These are phyloP conservation scores for Apeira syringaria DNA, from an alignment of 2,888 invertebrate species.

Conservation along the genomic window DNA sequence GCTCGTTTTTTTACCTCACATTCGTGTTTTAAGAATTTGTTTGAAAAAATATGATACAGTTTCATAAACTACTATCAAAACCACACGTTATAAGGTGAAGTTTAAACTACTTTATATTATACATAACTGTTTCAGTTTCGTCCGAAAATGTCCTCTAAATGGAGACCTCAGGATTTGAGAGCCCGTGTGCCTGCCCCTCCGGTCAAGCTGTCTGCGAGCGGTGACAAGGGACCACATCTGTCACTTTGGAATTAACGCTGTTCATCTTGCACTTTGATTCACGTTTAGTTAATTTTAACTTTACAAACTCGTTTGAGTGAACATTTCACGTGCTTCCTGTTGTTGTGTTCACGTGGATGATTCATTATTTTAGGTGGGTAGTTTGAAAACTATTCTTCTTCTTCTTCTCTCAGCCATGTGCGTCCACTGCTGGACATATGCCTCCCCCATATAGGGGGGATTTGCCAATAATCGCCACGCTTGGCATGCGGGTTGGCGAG, in stretches of 20 bases:
- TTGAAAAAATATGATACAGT: background rate
- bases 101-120: background rate
- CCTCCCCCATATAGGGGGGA: too few relatives aligned
- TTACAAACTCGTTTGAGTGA: background rate
- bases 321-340: background rate
- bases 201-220: conserved; percentile 29
- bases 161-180: conserved; percentile 23
- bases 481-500: too few relatives aligned
- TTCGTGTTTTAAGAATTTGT: too few relatives aligned
- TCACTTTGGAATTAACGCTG: conserved; percentile 18
- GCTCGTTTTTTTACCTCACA: too few relatives aligned
- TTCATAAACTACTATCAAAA: too few relatives aligned
- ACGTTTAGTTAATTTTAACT: conserved; percentile 2
- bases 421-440: too few relatives aligned
- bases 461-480: too few relatives aligned
- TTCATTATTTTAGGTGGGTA: too few relatives aligned
- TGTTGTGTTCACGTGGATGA: too few relatives aligned
- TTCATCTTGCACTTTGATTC: conserved; percentile 15
- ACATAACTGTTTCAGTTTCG: conserved; percentile 10
- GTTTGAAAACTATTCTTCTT: too few relatives aligned
- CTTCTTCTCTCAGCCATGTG: too few relatives aligned
- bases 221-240: conserved; percentile 27
- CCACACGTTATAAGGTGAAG: too few relatives aligned
- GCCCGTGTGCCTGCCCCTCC: conserved; percentile 23
- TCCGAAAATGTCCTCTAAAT: conserved; percentile 19